These are phyloP conservation scores for Onthophagus taurus DNA, from an alignment of 1,140 invertebrate genomes.

Conservation along the genomic window DNA sequence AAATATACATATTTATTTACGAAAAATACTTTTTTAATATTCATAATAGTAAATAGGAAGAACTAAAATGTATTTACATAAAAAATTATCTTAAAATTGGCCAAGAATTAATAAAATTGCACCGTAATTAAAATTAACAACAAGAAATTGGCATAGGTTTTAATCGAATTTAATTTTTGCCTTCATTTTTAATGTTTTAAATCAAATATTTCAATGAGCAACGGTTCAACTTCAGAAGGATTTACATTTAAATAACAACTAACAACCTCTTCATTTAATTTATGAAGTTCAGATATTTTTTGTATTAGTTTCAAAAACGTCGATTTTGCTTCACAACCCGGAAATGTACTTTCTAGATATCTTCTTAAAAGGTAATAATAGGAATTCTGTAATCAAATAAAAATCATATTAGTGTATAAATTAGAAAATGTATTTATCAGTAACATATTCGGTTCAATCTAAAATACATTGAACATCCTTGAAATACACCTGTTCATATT, in stretches of 20 bases:
- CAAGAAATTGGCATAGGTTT: no score
- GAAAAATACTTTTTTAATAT: no score
- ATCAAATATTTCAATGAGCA: slow-evolving; percentile 89
- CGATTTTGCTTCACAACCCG: slow-evolving; percentile 73
- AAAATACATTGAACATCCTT: background rate
- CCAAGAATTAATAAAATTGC: no score
- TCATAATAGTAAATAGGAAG: no score
- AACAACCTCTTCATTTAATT: slow-evolving; percentile 77
- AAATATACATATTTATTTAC: no score
- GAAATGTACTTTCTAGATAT: slow-evolving; percentile 75
- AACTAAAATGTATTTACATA: no score
- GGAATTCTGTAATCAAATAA: slow-evolving; percentile 58
- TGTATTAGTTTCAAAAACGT: slow-evolving; percentile 79
- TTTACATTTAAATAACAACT: slow-evolving; percentile 84
- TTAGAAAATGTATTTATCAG: slow-evolving; percentile 5
- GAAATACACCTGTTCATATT: background rate
- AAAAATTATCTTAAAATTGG: no score
- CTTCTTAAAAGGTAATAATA: slow-evolving; percentile 80
- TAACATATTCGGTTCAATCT: slow-evolving; percentile 5
- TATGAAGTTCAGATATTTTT: slow-evolving; percentile 78
- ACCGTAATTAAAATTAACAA: no score
- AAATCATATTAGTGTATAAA: background rate
- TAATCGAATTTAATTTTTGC: no score
- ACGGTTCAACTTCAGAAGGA: slow-evolving; percentile 77
- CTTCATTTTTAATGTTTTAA: slow-evolving; percentile 52